Percentiles rank a stretch among this genome's conserved stretches.
These are phyloP conservation scores for Gorsachius goisagi DNA, from an alignment of 2,113 vertebrate genomes.

Conservation along the genomic window DNA sequence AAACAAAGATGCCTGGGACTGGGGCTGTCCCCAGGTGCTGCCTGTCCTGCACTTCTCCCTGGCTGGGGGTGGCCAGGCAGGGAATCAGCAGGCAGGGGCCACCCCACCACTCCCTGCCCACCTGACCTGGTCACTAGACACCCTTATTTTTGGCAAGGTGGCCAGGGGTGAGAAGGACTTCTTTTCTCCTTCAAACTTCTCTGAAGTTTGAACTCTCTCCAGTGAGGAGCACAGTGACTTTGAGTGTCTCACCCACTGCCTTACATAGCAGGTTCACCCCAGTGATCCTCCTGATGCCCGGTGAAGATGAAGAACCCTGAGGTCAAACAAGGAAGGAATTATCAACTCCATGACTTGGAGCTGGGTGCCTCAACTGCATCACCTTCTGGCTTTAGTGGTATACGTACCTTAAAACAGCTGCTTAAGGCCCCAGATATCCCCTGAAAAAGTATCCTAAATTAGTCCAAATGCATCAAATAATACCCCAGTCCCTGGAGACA, in stretches of 20 bases:
- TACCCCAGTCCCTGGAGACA: not conserved
- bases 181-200: not conserved
- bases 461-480: not conserved
- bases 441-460: not conserved
- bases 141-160: not conserved
- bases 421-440: not conserved
- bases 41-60: not conserved
- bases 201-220: not conserved
- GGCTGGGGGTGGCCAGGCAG: not conserved
- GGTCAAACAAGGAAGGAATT: not conserved
- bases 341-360: not conserved
- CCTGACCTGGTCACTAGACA: not conserved
- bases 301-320: not conserved
- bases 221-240: not conserved
- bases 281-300: not conserved
- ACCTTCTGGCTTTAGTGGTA: not conserved
- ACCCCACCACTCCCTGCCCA: not conserved
- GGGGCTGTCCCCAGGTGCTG: not conserved
- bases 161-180: not conserved
- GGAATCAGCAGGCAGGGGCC: not conserved
- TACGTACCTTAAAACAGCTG: not conserved
- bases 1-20: not conserved
- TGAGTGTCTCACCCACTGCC: not conserved
- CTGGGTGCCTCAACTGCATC: not conserved
- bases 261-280: not conserved